A percentile compares a stretch with the other conserved stretches of the same genome.
Evolutionary conservation across 2,113 vertebrate species (phyloP).

Genomic region (Vulpes vulpes): DNA sequence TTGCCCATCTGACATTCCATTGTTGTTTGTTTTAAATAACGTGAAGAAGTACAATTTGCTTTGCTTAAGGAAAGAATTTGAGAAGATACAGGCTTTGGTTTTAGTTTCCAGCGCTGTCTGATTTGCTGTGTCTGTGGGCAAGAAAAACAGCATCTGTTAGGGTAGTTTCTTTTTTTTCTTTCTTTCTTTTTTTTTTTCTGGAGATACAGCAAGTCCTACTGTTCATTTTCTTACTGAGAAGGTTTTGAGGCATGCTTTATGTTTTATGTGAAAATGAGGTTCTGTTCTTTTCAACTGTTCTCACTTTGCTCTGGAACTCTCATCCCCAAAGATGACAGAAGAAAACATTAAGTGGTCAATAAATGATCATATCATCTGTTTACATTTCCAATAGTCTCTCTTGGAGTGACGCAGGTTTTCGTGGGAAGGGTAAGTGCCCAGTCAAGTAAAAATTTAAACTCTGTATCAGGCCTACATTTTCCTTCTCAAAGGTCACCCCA

Average conservation of each 20-base stretch:
- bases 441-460: background rate
- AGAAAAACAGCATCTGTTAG: background rate
- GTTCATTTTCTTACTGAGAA: background rate
- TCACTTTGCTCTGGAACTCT: background rate
- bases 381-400: background rate
- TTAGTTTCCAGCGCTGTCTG: background rate
- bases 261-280: background rate
- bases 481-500: background rate
- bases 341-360: background rate
- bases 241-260: background rate
- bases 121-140: background rate
- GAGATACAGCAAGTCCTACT: background rate
- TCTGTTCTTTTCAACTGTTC: background rate
- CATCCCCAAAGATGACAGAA: background rate
- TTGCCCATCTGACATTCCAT: background rate
- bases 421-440: background rate
- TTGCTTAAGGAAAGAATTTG: conserved; percentile 23
- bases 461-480: background rate
- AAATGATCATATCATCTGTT: background rate
- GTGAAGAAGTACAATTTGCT: conserved; percentile 17
- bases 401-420: background rate
- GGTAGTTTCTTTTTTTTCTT: background rate
- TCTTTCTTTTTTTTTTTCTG: background rate
- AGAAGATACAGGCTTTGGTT: background rate
- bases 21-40: conserved; percentile 10